Evolutionary conservation across 2,888 invertebrate genomes (phyloP), one percentile per base, ranked within the genome.

Genomic region (Drosophila nigricruria): DNA sequence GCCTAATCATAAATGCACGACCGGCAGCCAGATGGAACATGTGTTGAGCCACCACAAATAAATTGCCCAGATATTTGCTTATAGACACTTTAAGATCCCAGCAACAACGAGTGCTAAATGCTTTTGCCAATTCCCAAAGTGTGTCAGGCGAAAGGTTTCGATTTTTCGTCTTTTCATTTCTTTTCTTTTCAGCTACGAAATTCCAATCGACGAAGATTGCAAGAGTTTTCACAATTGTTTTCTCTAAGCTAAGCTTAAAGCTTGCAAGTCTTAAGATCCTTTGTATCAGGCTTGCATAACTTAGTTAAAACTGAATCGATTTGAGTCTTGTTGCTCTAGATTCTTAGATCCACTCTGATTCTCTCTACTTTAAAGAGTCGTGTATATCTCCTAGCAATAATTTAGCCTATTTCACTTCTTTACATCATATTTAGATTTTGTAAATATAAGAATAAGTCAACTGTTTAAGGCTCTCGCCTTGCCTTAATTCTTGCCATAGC

Each of bases 1-100:
- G 36, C 42, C 79, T 76, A 69, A 76, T 79, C 79, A 76, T 18
- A 23, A 70, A 76, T 76, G 79, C 76, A 70, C 45, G 70, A 42
- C 64, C 50, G 43, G 47, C 76, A 58, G 50, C 54, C 58, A 30
- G 18, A 36, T 61, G 61, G 64, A 75, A 79, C 80, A 76, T 61
- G 75, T 76, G 79, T 76, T 64, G 43, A 32, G 40, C 70, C 63
- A 56, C 36, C 38, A n/a, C 53, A 53, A 25, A 74, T 50, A 79
- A 67, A 74, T 73, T 78, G 58, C 50, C 52, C 75, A 74, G 27
- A 36, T 52, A 49, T 57, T 34, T 57, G 58, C 58, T 45, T 45
- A 40, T 14, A 40, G 18, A 43, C 9, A 30, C 36, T 30, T 12
- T 18, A 34, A 23, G 27, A 18, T 47, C 10, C n/a, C 57, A 54